Conservation (phyloP, 1,140 invertebrate genomes). For the Halyomorpha halys region DNA sequence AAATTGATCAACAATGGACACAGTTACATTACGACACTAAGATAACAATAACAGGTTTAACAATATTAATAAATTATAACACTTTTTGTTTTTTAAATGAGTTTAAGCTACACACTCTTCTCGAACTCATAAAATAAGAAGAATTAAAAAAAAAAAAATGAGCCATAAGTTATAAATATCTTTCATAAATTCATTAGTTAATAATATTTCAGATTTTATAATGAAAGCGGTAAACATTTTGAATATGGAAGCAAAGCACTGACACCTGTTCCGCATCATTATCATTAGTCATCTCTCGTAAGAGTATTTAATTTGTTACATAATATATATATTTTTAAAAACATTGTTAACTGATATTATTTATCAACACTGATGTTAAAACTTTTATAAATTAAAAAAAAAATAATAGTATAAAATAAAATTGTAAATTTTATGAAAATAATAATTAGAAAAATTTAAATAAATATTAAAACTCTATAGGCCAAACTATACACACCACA, state of each 20-base stretch:
- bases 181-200: neutral
- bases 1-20: constrained; percentile 26
- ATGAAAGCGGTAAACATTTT: constrained; percentile 3
- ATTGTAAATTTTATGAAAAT: too few relatives aligned
- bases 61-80: constrained; percentile 16
- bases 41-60: constrained; percentile 25
- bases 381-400: too few relatives aligned
- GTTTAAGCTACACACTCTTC: constrained; percentile 9
- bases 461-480: too few relatives aligned
- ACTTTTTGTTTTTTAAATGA: constrained; percentile 2
- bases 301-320: too few relatives aligned
- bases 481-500: too few relatives aligned
- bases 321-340: too few relatives aligned
- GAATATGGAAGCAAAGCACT: constrained; percentile 1
- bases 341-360: too few relatives aligned
- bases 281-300: too few relatives aligned
- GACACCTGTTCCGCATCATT: neutral
- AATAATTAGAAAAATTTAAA: too few relatives aligned
- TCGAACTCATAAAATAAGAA: neutral
- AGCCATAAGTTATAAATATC: neutral
- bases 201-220: constrained; percentile 2
- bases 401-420: too few relatives aligned
- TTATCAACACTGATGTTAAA: too few relatives aligned
- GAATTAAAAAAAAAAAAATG: neutral
- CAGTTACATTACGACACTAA: constrained; percentile 25